phyloP scores from a whole-genome alignment of 2,797 vertebrate genomes.

The Coregonus suidteri region DNA sequence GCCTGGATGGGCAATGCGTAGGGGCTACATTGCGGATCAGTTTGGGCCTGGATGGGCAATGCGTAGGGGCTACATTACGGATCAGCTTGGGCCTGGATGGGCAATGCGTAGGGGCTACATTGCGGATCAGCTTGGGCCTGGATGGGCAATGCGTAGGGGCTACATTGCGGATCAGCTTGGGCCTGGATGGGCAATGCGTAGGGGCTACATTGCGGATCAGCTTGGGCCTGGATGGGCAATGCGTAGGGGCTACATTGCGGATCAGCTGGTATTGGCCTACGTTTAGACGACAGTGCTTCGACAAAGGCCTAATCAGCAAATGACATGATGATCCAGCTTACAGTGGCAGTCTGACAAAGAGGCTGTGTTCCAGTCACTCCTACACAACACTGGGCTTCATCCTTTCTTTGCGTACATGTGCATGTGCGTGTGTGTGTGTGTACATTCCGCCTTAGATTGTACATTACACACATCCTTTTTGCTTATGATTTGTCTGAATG shows the following conservation, averaged over 20 bases:
- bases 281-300: constrained; percentile 43
- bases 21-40: neutral
- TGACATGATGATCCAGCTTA: constrained; percentile 69
- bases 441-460: neutral
- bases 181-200: constrained; percentile 17
- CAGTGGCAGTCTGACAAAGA: constrained; percentile 52
- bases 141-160: constrained; percentile 10
- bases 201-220: neutral
- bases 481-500: neutral
- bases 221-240: constrained; percentile 25
- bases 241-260: constrained; percentile 33
- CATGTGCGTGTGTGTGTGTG: neutral
- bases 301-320: constrained; percentile 70
- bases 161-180: constrained; percentile 2
- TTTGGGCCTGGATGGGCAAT: constrained; percentile 25
- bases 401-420: neutral
- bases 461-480: neutral
- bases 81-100: constrained; percentile 22
- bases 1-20: constrained; percentile 17
- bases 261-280: constrained; percentile 33
- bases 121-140: constrained; percentile 9
- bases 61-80: neutral
- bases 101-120: neutral
- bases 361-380: constrained; percentile 37
- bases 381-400: constrained; percentile 30